A percentile compares a stretch with the other conserved stretches of the same genome.
These are phyloP conservation scores for Heteromurus nitidus DNA, from an alignment of 2,888 invertebrate species.

Conservation along the genomic window DNA sequence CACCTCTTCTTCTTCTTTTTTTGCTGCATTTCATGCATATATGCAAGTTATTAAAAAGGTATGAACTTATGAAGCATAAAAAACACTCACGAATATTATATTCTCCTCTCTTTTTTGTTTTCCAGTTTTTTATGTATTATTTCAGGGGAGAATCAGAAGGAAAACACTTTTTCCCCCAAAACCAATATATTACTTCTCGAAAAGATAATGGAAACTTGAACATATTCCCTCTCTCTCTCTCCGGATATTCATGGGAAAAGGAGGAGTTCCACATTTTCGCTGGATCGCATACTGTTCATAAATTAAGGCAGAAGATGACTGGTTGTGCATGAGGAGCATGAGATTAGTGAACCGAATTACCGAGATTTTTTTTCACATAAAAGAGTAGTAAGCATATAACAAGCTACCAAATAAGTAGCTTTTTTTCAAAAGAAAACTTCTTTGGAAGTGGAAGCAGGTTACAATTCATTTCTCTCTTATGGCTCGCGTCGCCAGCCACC, in stretches of 20 bases:
- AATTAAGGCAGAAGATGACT: conserved; percentile 68
- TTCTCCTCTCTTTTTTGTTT: conserved; percentile 56
- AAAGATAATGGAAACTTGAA: background rate
- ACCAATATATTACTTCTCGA: conserved; percentile 51
- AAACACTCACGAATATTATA: no score
- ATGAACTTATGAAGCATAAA: conserved; percentile 52
- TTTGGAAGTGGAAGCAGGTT: background rate
- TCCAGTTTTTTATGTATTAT: conserved; percentile 12
- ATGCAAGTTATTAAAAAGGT: conserved; percentile 39
- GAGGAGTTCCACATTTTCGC: no score
- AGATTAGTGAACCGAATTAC: conserved; percentile 52
- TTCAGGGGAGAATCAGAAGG: conserved; percentile 6
- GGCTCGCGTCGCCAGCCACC: conserved; percentile 32
- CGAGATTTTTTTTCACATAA: background rate
- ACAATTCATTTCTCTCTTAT: conserved; percentile 13
- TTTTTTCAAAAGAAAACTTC: no score
- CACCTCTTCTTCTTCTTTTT: conserved; percentile 13
- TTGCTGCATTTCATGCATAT: conserved; percentile 9
- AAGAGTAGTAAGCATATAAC: no score
- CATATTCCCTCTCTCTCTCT: background rate
- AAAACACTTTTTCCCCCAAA: conserved; percentile 45
- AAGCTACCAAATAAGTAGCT: background rate
- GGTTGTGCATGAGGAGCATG: conserved; percentile 65
- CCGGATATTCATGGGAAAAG: conserved; percentile 53
- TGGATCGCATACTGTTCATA: conserved; percentile 66